A percentile compares a stretch with the other conserved stretches of the same genome.
Conservation (phyloP, 2,113 vertebrate genomes). For the Riparia riparia region DNA sequence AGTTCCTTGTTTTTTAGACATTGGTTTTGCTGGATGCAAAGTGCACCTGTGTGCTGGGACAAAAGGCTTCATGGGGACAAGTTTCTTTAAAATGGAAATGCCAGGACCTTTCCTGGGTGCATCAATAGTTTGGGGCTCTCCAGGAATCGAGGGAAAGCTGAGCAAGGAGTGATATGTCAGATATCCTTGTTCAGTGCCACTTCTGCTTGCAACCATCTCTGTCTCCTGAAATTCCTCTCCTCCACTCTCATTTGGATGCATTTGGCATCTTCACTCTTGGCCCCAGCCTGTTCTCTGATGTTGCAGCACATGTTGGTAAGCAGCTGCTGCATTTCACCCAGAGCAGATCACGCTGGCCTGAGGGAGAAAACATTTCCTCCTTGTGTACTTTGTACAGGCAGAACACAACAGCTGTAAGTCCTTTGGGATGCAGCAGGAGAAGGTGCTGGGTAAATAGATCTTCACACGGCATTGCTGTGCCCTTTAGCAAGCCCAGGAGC, state of each 20-base stretch:
- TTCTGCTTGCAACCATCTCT: not conserved
- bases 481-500: not conserved
- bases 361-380: conserved; percentile 31
- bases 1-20: not conserved
- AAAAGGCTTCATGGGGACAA: not conserved
- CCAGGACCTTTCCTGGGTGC: not conserved
- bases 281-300: not conserved
- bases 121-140: not conserved
- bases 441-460: not conserved
- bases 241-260: not conserved
- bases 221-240: not conserved
- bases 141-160: not conserved
- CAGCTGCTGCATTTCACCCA: conserved; percentile 50
- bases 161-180: not conserved
- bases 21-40: not conserved
- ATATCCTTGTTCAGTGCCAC: not conserved
- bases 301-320: not conserved
- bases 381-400: not conserved
- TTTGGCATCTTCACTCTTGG: not conserved
- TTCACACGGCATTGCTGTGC: not conserved
- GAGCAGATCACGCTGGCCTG: not conserved
- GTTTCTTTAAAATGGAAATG: not conserved
- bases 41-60: not conserved
- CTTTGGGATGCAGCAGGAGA: not conserved
- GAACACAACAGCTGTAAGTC: not conserved